Percentiles rank a stretch among this genome's conserved stretches.
phyloP scores from a whole-genome alignment of 2,888 invertebrate genomes.

The Argyresthia albistria region DNA sequence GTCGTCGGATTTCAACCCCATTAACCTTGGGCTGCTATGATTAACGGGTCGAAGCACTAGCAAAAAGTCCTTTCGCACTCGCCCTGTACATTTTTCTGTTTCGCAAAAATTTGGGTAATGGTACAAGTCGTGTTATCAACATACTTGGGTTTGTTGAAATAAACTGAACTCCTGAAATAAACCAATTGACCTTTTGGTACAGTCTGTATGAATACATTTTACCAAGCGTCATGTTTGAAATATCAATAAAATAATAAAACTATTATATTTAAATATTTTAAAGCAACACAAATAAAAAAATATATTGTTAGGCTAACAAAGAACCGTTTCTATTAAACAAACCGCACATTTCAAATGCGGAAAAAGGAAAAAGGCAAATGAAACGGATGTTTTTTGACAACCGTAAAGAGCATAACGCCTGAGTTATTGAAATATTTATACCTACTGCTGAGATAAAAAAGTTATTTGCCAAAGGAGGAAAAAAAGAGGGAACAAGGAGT shows the following conservation, averaged over 20 bases:
- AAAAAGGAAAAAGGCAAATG: conserved; percentile 1
- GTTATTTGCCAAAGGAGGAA: background rate
- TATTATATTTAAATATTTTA: no score
- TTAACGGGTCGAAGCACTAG: conserved; percentile 45
- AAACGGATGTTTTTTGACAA: conserved; percentile 5
- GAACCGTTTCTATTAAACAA: background rate
- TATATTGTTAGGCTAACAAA: no score
- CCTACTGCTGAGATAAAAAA: conserved; percentile 7
- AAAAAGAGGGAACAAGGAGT: no score
- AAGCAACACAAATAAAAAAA: no score
- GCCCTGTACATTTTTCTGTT: conserved; percentile 33
- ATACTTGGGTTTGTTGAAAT: no score
- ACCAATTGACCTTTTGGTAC: no score
- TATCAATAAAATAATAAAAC: no score
- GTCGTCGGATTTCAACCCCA: conserved; percentile 55
- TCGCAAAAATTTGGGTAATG: background rate
- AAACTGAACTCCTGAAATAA: no score
- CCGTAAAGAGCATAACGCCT: conserved; percentile 16
- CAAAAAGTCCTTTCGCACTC: conserved; percentile 41
- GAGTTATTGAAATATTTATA: conserved; percentile 33
- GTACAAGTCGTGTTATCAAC: no score
- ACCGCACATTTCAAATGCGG: background rate
- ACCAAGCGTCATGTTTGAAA: no score
- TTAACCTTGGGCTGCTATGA: conserved; percentile 55
- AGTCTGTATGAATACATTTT: no score